A percentile compares a stretch with the other conserved stretches of the same genome.
phyloP scores from a whole-genome alignment of 2,888 invertebrate genomes.

The Agrenia bidenticulata region DNA sequence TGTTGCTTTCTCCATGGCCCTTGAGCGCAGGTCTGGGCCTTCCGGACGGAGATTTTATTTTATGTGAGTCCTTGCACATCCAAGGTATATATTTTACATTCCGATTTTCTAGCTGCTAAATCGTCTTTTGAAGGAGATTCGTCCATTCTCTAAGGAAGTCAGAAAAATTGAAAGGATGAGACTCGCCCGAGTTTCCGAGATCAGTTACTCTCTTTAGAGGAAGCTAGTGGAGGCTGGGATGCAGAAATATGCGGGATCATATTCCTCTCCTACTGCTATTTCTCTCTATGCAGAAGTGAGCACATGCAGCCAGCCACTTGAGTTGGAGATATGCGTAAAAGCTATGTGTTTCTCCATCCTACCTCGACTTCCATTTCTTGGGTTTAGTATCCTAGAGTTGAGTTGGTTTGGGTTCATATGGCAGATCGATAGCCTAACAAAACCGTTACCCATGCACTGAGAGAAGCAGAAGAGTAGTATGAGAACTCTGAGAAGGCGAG shows the following conservation, averaged over 20 bases:
- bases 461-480: background rate
- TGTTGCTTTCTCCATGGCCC: constrained; percentile 2
- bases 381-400: background rate
- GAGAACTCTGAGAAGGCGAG: background rate
- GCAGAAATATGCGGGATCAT: constrained; percentile 13
- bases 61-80: constrained; percentile 1
- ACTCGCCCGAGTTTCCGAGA: constrained; percentile 10
- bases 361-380: background rate
- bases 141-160: constrained; percentile 5
- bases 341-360: background rate
- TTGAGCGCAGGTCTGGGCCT: background rate
- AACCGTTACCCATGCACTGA: background rate
- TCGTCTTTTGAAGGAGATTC: background rate
- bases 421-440: constrained; percentile 13
- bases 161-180: background rate
- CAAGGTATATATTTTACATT: background rate
- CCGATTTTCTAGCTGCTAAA: constrained; percentile 1
- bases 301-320: constrained; percentile 12
- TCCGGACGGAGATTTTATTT: background rate
- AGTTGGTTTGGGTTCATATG: constrained; percentile 5
- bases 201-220: background rate
- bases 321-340: background rate
- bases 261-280: no score
- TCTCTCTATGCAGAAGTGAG: background rate
- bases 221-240: constrained; percentile 2